Evolutionary conservation across 2,888 invertebrate genomes (phyloP).

Genomic region (Polydrusus tereticollis): DNA sequence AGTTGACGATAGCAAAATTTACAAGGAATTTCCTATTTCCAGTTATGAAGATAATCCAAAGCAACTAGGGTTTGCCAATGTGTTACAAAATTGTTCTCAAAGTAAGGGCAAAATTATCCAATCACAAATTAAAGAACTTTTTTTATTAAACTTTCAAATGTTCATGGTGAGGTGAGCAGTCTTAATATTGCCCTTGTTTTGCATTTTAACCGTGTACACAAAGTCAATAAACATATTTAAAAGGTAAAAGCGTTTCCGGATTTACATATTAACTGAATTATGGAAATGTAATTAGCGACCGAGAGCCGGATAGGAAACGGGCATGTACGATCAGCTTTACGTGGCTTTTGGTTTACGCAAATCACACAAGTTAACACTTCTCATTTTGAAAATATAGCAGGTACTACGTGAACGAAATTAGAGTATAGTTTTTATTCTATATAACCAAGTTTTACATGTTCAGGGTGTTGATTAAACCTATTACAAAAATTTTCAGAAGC

Average conservation of each 20-base stretch:
- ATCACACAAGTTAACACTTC: background rate
- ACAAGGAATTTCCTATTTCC: no score
- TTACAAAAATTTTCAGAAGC: no score
- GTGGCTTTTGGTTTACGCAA: slow-evolving; percentile 13
- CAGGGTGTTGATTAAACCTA: no score
- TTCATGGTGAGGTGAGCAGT: background rate
- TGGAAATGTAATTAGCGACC: slow-evolving; percentile 67
- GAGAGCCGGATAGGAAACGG: slow-evolving; percentile 42
- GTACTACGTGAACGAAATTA: no score
- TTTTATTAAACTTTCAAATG: background rate
- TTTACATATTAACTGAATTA: slow-evolving; percentile 69
- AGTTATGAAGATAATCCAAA: no score
- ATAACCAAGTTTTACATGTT: no score
- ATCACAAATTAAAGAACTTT: background rate
- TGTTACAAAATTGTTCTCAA: no score
- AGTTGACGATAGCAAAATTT: no score
- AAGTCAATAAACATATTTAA: slow-evolving; percentile 58
- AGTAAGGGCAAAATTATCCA: background rate
- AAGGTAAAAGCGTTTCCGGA: slow-evolving; percentile 63
- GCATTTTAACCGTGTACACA: slow-evolving; percentile 18
- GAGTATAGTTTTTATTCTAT: no score
- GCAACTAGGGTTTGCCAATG: no score
- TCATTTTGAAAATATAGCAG: background rate
- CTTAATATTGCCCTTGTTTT: slow-evolving; percentile 1
- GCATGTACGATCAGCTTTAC: slow-evolving; percentile 21